Conservation (phyloP, 2,888 invertebrate genomes). For the Drosophila rellima region DNA sequence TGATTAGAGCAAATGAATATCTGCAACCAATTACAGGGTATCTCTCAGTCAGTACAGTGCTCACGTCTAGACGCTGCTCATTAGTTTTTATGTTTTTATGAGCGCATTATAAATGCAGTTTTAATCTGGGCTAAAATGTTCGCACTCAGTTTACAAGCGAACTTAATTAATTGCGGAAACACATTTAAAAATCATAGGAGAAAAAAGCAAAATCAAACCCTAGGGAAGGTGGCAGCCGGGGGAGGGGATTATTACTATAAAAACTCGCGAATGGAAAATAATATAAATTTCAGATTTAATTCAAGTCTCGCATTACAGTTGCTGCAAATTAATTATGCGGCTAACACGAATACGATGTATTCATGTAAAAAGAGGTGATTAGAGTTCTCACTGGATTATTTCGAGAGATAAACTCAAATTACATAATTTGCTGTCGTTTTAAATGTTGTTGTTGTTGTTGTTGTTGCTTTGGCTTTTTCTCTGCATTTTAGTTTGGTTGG, state of each 20-base stretch:
- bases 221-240: too few species aligned
- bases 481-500: background rate
- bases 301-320: constrained; percentile 40
- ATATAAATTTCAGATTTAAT: constrained; percentile 44
- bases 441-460: background rate
- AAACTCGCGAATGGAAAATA: constrained; percentile 14
- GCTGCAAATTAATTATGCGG: constrained; percentile 65
- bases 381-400: constrained; percentile 33
- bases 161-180: constrained; percentile 52
- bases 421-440: background rate
- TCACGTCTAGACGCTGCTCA: background rate
- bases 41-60: background rate
- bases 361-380: constrained; percentile 36
- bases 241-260: background rate
- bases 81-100: constrained; percentile 22
- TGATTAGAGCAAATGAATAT: background rate
- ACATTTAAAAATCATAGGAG: constrained; percentile 38
- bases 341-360: constrained; percentile 16
- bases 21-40: constrained; percentile 1
- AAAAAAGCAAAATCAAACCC: background rate
- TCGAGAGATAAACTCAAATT: constrained; percentile 17
- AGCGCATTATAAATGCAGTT: constrained; percentile 52
- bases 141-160: constrained; percentile 30
- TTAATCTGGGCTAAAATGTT: constrained; percentile 57
- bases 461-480: background rate